These are phyloP conservation scores for Apamea epomidion DNA, from an alignment of 2,888 invertebrate genomes.

Conservation along the genomic window DNA sequence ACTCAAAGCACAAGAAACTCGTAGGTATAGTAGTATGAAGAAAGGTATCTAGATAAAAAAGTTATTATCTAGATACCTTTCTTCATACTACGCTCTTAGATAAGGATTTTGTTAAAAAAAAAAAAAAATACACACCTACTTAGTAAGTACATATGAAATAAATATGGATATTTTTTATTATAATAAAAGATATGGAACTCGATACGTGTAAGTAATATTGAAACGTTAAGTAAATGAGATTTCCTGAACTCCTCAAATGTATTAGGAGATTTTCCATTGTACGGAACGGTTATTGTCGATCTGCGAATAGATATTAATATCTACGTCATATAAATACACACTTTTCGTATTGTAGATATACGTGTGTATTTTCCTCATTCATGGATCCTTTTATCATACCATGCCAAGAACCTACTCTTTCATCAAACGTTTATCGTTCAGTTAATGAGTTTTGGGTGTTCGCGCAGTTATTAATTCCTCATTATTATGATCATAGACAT, in stretches of 20 bases:
- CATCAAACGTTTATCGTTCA: conserved; percentile 17
- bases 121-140: background rate
- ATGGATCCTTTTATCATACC: background rate
- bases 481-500: background rate
- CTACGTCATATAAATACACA: conserved; percentile 20
- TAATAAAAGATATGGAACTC: conserved; percentile 28
- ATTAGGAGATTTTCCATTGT: conserved; percentile 50
- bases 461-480: conserved; percentile 10
- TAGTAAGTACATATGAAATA: background rate
- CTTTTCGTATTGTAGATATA: conserved; percentile 29
- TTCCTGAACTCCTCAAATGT: conserved; percentile 58
- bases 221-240: conserved; percentile 59
- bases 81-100: background rate
- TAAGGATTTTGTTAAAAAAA: background rate
- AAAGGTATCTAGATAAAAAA: too few species aligned
- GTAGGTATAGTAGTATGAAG: too few species aligned
- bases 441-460: background rate
- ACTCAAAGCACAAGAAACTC: background rate
- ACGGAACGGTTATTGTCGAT: conserved; percentile 53
- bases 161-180: conserved; percentile 12
- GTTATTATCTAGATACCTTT: background rate
- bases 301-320: conserved; percentile 55
- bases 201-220: conserved; percentile 58
- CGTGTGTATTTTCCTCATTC: conserved; percentile 35
- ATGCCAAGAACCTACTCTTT: conserved; percentile 8